Percentiles rank a stretch among this genome's conserved stretches.
phyloP scores from a whole-genome alignment of 1,140 invertebrate species.

The Centruroides vittatus region DNA sequence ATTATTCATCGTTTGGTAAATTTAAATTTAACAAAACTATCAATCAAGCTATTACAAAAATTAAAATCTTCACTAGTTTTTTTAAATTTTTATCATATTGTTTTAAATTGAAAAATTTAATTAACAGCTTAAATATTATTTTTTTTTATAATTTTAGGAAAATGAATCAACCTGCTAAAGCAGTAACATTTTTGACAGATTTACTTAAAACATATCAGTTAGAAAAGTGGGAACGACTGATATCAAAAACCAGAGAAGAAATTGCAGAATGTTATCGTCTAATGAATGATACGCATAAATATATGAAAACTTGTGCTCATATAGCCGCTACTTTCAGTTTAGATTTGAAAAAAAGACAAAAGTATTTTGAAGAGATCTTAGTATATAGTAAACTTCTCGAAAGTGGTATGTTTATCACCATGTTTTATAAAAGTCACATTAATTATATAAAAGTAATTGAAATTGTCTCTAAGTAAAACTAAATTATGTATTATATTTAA shows the following conservation, averaged over 20 bases:
- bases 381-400: slow-evolving; percentile 18
- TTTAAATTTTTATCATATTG: too few species aligned
- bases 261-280: slow-evolving; percentile 70
- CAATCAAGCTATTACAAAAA: too few species aligned
- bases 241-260: slow-evolving; percentile 62
- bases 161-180: slow-evolving; percentile 69
- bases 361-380: slow-evolving; percentile 32
- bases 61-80: too few species aligned
- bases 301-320: slow-evolving; percentile 43
- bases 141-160: slow-evolving; percentile 33
- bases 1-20: too few species aligned
- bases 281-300: slow-evolving; percentile 52
- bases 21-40: too few species aligned
- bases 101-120: too few species aligned
- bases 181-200: slow-evolving; percentile 73
- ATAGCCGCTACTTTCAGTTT: slow-evolving; percentile 54
- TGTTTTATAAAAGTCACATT: neutral
- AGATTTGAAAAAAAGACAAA: slow-evolving; percentile 27
- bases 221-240: slow-evolving; percentile 70
- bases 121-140: too few species aligned
- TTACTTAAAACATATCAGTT: slow-evolving; percentile 67
- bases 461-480: too few species aligned
- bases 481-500: too few species aligned
- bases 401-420: slow-evolving; percentile 3
- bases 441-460: neutral